Evolutionary conservation across 2,888 invertebrate genomes (phyloP), one percentile per base, ranked within the genome.

Genomic region (Dysmachus trigonus): DNA sequence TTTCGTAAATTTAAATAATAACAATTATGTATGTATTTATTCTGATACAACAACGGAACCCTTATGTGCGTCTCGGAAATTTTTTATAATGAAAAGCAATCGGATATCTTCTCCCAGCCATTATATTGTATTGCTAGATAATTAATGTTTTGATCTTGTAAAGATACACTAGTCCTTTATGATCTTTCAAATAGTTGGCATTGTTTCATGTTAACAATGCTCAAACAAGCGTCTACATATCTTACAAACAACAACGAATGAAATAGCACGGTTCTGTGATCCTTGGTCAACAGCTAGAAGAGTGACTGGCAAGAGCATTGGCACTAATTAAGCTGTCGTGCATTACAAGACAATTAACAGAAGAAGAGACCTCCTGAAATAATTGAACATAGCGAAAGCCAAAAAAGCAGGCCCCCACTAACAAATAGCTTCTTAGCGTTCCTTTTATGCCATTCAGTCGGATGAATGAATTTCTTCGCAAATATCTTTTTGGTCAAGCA

Each of bases 311-410:
- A 73, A 73, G 73, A 33, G 73, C 73, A 76, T 76, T 76, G 76
- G 35, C 22, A 76, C 38, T 38, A 76, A 76, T 76, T 38, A 76
- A 76, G 76, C 35, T 38, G 76, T 76, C 38, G 22, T 76, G 38
- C 76, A 76, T 76, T 76, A 76, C 76, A 76, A 76, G 76, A 76
- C 38, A 76, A 76, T 76, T 76, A 76, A 38, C 76, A 38, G 38
- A n/a, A n/a, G n/a, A n/a, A n/a, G n/a, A 76, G 38, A 27, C 76
- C 76, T 76, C 22, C 76, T 33, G 76, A 76, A 76, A 76, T 38
- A 76, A 76, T 76, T 35, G 22, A 38, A 38, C 18, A 41, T 13
- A 27, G 27, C 18, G 22, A 27, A 53, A 22, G n/a, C 76, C 18
- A 38, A 22, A 76, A 76, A 76, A 76, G 18, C 13, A 22, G 33